Evolutionary conservation across 2,113 vertebrate species (phyloP), one percentile per base, ranked within the genome.

Genomic region (Manacus vitellinus): DNA sequence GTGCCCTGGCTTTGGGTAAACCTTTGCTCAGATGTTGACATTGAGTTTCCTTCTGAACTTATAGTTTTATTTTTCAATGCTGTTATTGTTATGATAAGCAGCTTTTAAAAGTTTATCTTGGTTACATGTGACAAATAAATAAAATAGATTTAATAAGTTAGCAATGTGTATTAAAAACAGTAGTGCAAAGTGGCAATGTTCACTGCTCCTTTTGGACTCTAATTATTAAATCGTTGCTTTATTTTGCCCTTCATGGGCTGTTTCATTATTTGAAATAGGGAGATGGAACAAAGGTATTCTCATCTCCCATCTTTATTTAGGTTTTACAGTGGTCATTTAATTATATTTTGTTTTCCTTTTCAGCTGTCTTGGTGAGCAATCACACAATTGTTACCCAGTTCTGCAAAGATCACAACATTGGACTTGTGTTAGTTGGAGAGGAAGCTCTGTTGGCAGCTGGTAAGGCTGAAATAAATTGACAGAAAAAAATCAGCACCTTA

Each of bases 401-500:
- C 97, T 99, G 98, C 76, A 99, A 99, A 95, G 98, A 98, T 65
- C 98, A 99, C 87, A 98, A 98, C 14, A 98, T 98, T 41, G 98
- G 98, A 13, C 97, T 99, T 71, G 98, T 99, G 10, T 96, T 99
- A 76, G 98, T 99, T 3, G 99, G 98, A 27, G 98, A 99, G 23
- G 99, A 99, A 96, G 97, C 98, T 52, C 98, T 98, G 3, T 85
- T 99, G 62, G 98, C 98, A 70, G 98, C 98, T 87, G 99, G 99
- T 99, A 93, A 97, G 94, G 30, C 76, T 56, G 70, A 54, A 92
- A 78, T 54, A 73, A 52, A 66, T 25, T 46, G 19, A 67, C 12
- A 28, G 59, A 10, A 74, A 56, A 68, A 85, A 78, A 33, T 27
- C 24, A 82, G 23, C 23, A n/a, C 39, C 44, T 89, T 80, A 49